Evolutionary conservation across 53 echinoderm and acorn worm species (phyloP).

Genomic region (Arbacia lixula): DNA sequence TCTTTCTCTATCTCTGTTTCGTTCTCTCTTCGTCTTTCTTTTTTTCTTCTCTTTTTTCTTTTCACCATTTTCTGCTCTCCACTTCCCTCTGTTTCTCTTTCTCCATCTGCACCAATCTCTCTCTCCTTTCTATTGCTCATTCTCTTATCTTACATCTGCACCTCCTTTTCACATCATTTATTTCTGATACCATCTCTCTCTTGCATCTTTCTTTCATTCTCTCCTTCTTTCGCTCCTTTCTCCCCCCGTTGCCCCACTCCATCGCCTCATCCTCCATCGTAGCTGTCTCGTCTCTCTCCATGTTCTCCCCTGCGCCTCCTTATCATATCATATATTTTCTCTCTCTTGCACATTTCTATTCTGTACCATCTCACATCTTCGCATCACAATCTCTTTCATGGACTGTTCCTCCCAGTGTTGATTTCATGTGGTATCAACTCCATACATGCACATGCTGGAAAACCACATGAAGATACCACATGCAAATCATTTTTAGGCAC

Average conservation of each 20-base stretch:
- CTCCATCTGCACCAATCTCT: neutral
- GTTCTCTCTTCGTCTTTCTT: neutral
- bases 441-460: too few species aligned
- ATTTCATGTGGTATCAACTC: too few species aligned
- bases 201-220: neutral
- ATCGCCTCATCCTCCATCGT: neutral
- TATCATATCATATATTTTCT: too few species aligned
- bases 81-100: neutral
- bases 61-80: neutral
- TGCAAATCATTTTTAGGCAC: too few species aligned
- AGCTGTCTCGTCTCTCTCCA: too few species aligned
- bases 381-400: too few species aligned
- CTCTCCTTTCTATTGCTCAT: neutral
- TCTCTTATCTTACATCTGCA: neutral
- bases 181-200: neutral
- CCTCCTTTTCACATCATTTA: neutral
- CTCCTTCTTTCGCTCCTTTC: neutral
- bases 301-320: too few species aligned
- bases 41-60: neutral
- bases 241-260: neutral
- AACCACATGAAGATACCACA: too few species aligned
- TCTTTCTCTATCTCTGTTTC: neutral
- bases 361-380: too few species aligned
- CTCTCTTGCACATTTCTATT: too few species aligned
- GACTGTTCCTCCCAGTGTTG: too few species aligned